phyloP scores from a whole-genome alignment of 2,888 invertebrate species.

The Odontocerum albicorne region DNA sequence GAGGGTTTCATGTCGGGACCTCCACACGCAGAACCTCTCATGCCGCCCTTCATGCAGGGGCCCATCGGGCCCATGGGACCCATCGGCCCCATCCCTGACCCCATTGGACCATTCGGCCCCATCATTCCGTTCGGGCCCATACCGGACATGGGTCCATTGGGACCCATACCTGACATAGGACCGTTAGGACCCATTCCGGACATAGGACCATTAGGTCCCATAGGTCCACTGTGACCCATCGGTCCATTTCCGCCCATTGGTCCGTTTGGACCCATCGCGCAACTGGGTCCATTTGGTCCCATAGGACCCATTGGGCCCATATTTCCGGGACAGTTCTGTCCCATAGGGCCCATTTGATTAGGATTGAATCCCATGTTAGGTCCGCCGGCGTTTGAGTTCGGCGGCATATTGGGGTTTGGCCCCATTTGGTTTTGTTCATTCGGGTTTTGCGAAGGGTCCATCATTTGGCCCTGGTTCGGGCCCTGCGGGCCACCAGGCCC shows the following conservation, averaged over 20 bases:
- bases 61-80: conserved; percentile 57
- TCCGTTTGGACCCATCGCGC: conserved; percentile 45
- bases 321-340: conserved; percentile 28
- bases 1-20: conserved; percentile 56
- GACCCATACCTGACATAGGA: conserved; percentile 44
- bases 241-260: conserved; percentile 46
- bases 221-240: conserved; percentile 48
- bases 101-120: conserved; percentile 43
- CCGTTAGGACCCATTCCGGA: conserved; percentile 40
- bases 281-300: conserved; percentile 39
- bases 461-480: conserved; percentile 37
- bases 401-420: conserved; percentile 45
- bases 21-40: conserved; percentile 51
- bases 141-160: conserved; percentile 36
- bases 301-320: conserved; percentile 41
- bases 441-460: conserved; percentile 46
- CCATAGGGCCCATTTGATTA: conserved; percentile 48
- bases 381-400: conserved; percentile 37
- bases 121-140: conserved; percentile 47
- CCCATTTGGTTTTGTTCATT: conserved; percentile 47
- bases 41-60: conserved; percentile 56
- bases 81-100: conserved; percentile 53
- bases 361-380: conserved; percentile 40
- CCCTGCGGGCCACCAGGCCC: conserved; percentile 43
- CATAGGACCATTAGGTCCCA: conserved; percentile 42